Evolutionary conservation across 2,797 vertebrate genomes (phyloP).

Genomic region (Rhinatrema bivittatum): DNA sequence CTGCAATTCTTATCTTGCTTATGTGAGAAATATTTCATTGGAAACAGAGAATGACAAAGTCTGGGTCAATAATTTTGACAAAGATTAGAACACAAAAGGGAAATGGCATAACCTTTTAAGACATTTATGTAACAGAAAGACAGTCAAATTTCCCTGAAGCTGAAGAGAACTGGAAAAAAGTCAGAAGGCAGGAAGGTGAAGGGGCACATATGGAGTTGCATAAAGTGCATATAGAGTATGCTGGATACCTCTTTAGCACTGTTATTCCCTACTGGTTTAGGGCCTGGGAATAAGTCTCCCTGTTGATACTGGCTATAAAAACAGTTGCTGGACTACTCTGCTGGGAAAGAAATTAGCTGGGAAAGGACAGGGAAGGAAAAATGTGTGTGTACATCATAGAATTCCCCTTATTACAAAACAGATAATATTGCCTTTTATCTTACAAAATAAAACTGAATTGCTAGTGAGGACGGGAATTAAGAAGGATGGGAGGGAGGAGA

Average conservation of each 20-base stretch:
- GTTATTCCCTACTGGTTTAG: conserved; percentile 9
- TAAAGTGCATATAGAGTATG: background rate
- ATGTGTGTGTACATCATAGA: conserved; percentile 1
- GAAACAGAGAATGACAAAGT: background rate
- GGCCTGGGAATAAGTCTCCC: conserved; percentile 39
- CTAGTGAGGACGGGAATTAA: no score
- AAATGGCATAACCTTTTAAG: no score
- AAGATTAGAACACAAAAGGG: background rate
- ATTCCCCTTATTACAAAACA: rapidly evolving
- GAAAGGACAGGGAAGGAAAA: conserved; percentile 13
- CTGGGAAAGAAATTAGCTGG: conserved; percentile 3
- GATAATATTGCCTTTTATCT: no score
- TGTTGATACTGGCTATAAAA: conserved; percentile 21
- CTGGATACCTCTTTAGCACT: background rate
- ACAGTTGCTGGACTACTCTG: conserved; percentile 21
- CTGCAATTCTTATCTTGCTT: background rate
- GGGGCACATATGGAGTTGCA: background rate
- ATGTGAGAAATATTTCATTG: background rate
- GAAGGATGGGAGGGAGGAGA: no score
- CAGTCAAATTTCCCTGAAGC: no score
- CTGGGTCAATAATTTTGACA: background rate
- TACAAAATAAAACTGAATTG: no score
- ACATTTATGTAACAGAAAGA: no score
- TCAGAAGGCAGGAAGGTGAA: background rate
- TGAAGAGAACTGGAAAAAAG: background rate